These are phyloP conservation scores for Rhadina sibilatrix DNA, from an alignment of 2,113 vertebrate genomes.

Conservation along the genomic window DNA sequence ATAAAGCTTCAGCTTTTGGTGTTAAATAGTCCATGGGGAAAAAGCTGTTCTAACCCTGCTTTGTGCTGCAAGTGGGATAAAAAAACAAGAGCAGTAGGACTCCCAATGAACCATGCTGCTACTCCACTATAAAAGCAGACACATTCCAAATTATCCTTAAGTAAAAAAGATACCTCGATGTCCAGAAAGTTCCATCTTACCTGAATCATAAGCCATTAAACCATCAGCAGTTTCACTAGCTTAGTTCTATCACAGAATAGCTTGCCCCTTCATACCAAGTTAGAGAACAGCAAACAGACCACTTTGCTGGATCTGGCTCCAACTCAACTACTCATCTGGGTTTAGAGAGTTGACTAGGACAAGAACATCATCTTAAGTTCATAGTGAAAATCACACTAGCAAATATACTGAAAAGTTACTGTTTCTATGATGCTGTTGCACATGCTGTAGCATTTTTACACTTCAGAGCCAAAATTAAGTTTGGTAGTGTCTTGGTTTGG, in stretches of 20 bases:
- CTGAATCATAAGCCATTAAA: neutral
- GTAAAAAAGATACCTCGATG: neutral
- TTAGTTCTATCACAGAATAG: neutral
- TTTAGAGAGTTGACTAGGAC: neutral
- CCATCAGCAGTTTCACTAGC: neutral
- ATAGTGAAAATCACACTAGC: neutral
- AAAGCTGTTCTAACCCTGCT: neutral
- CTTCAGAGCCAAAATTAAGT: neutral
- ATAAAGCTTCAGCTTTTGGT: neutral
- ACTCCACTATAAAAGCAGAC: neutral
- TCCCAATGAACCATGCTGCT: neutral
- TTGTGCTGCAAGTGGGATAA: neutral
- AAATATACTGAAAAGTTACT: neutral
- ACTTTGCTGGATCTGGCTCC: neutral
- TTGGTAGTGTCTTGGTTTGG: neutral
- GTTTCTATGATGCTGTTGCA: neutral
- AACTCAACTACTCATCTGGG: neutral
- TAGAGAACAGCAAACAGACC: neutral
- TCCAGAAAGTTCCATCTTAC: neutral
- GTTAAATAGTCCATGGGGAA: rapidly evolving
- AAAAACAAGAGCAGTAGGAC: neutral
- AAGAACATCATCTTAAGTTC: neutral
- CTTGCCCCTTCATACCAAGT: neutral
- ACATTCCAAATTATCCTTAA: neutral
- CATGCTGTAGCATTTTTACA: neutral